Conservation (phyloP, 2,113 vertebrate species). For the Crotalus helleri region DNA sequence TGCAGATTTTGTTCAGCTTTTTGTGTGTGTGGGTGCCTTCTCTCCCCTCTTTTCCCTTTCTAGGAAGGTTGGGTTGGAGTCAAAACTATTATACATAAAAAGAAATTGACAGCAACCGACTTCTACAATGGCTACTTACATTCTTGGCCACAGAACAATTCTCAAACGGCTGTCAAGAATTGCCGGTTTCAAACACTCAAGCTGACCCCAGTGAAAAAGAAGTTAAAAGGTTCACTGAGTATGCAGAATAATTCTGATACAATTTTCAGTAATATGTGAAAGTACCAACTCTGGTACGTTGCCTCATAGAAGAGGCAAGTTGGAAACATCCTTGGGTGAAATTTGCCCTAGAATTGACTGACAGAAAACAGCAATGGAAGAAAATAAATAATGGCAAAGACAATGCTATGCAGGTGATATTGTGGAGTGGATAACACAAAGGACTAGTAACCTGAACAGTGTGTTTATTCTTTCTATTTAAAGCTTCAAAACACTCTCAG, state of each 20-base stretch:
- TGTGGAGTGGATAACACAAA: neutral
- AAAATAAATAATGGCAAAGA: neutral
- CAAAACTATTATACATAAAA: conserved; percentile 77
- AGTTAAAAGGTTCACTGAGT: conserved; percentile 19
- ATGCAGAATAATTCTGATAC: neutral
- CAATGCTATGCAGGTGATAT: neutral
- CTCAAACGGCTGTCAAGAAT: conserved; percentile 17
- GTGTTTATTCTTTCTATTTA: neutral
- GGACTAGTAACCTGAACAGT: neutral
- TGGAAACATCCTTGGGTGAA: neutral
- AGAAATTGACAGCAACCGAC: conserved; percentile 83
- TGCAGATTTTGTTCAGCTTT: neutral
- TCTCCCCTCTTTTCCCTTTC: conserved; percentile 19
- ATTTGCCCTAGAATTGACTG: neutral
- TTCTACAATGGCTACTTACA: conserved; percentile 97
- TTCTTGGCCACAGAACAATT: conserved; percentile 64
- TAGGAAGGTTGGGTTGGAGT: conserved; percentile 91
- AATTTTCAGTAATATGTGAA: no score
- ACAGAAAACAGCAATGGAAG: neutral
- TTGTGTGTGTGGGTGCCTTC: neutral
- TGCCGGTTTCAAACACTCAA: conserved; percentile 79
- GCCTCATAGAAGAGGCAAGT: no score
- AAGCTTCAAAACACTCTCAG: neutral
- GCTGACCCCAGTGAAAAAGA: conserved; percentile 43
- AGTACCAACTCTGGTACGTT: no score